phyloP scores from a whole-genome alignment of 2,797 vertebrate genomes.

The Microctenopoma steveboyesi region DNA sequence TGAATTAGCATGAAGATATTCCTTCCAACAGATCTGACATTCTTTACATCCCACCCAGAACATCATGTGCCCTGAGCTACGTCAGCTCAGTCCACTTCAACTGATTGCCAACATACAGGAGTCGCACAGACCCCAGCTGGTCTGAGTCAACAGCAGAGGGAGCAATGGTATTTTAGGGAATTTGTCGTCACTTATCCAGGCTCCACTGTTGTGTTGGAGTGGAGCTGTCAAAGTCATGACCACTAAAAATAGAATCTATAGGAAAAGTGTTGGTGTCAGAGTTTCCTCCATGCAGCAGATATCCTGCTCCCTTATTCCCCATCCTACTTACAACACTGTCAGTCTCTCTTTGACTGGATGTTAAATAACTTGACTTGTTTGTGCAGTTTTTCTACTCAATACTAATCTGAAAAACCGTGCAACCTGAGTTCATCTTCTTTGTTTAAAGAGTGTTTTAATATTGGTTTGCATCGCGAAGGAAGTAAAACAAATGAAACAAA shows the following conservation, averaged over 20 bases:
- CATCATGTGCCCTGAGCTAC: neutral
- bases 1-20: neutral
- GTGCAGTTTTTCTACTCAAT: conserved; percentile 3
- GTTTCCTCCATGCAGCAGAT: conserved; percentile 1
- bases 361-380: conserved; percentile 4
- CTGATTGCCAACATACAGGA: conserved; percentile 14
- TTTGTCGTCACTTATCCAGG: conserved; percentile 21
- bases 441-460: conserved; percentile 4
- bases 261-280: conserved; percentile 17
- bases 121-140: conserved; percentile 33
- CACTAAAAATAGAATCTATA: conserved; percentile 40
- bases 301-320: neutral
- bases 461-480: conserved; percentile 7
- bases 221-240: neutral
- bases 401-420: neutral
- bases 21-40: neutral
- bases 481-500: conserved; percentile 26
- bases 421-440: conserved; percentile 1
- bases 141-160: conserved; percentile 27
- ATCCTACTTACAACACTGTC: neutral
- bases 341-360: neutral
- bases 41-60: neutral
- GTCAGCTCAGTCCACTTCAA: conserved; percentile 4
- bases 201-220: conserved; percentile 21
- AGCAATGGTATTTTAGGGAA: conserved; percentile 44